Conservation (phyloP, 53 echinoderm and acorn worm genomes). For the Astropecten irregularis region DNA sequence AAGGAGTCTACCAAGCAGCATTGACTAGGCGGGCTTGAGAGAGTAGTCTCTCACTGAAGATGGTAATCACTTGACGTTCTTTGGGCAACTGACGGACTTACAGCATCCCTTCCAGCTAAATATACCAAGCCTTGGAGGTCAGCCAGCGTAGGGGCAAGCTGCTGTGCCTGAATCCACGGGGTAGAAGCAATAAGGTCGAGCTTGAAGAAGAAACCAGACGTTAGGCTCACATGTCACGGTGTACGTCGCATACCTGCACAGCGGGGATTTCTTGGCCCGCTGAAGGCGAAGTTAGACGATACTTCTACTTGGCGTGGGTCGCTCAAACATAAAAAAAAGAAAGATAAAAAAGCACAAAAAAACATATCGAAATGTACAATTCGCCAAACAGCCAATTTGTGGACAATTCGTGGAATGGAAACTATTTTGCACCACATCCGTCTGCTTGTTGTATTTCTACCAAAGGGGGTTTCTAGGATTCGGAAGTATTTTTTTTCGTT, state of each 20-base stretch:
- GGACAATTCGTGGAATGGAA: constrained; percentile 49
- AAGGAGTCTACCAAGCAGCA: too few relatives aligned
- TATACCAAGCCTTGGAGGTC: constrained; percentile 32
- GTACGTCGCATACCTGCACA: constrained; percentile 39
- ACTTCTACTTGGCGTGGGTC: constrained; percentile 56
- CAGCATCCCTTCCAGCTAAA: constrained; percentile 40
- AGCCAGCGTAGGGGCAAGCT: constrained; percentile 26
- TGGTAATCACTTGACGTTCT: constrained; percentile 10
- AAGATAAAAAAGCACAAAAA: not conserved
- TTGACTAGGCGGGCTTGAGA: too few relatives aligned
- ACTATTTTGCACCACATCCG: constrained; percentile 21
- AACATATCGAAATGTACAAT: constrained; percentile 13
- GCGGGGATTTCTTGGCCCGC: constrained; percentile 27
- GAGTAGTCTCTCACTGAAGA: too few relatives aligned
- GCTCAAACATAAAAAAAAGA: constrained; percentile 2
- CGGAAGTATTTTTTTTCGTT: not conserved
- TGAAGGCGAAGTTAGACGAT: constrained; percentile 38
- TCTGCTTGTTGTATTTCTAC: not conserved
- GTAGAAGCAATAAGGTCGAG: constrained; percentile 33
- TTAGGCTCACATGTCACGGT: constrained; percentile 21
- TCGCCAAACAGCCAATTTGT: constrained; percentile 54
- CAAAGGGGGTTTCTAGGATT: not conserved
- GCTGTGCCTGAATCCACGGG: constrained; percentile 27
- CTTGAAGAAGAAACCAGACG: constrained; percentile 30
- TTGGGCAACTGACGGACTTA: constrained; percentile 5